Conservation (phyloP, 35 echinoderm and acorn worm species). For the Chiridota heheva region DNA sequence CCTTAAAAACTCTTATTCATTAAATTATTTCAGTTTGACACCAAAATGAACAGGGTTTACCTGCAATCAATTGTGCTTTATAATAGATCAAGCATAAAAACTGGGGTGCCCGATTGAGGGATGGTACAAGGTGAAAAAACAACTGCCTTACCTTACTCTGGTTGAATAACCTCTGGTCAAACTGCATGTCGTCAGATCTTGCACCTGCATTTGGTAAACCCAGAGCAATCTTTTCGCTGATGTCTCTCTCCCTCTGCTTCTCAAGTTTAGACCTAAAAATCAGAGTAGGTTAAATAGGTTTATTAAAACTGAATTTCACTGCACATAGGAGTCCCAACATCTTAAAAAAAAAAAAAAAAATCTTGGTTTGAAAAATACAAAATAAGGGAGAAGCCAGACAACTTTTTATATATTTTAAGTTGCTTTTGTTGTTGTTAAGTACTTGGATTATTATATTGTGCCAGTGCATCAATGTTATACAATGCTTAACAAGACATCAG, state of each 20-base stretch:
- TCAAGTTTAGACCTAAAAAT: constrained; percentile 78
- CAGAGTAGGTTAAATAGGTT: neutral
- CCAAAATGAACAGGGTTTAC: no score
- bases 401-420: neutral
- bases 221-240: constrained; percentile 98
- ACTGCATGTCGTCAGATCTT: constrained; percentile 81
- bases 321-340: neutral
- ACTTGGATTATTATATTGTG: no score
- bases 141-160: constrained; percentile 67
- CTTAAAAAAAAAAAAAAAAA: constrained; percentile 16
- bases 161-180: constrained; percentile 92
- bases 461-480: no score
- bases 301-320: neutral
- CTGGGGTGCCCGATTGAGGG: no score
- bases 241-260: constrained; percentile 89
- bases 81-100: no score
- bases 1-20: no score
- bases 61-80: no score
- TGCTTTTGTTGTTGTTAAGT: no score
- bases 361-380: neutral
- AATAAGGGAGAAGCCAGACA: no score
- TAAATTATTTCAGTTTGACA: no score
- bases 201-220: constrained; percentile 85
- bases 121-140: no score
- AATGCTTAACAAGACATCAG: no score